Conservation (phyloP, 2,888 invertebrate species). For the Ametastegia equiseti region DNA sequence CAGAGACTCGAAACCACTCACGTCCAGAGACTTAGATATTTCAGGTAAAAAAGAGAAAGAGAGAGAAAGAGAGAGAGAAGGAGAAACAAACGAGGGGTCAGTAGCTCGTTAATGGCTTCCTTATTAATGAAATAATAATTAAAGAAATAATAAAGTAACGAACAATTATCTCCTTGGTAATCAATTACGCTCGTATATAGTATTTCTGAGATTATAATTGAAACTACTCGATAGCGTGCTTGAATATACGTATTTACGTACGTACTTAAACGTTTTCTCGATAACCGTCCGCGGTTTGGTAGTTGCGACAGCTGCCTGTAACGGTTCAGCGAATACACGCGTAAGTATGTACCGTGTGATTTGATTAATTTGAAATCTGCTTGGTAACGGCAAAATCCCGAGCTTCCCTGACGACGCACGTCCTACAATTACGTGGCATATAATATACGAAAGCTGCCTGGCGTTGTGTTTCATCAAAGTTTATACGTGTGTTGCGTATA, state of each 20-base stretch:
- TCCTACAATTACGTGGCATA: constrained; percentile 36
- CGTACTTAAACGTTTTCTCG: constrained; percentile 27
- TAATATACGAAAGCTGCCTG: neutral
- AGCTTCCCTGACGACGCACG: constrained; percentile 7
- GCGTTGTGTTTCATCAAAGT: neutral
- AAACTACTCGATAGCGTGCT: constrained; percentile 6
- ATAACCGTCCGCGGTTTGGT: constrained; percentile 23
- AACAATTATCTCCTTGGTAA: neutral
- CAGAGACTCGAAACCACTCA: neutral
- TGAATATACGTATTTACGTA: too few species aligned
- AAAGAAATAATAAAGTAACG: neutral
- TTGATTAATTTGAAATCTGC: constrained; percentile 43
- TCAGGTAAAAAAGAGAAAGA: neutral
- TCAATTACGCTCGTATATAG: neutral
- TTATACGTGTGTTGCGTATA: neutral
- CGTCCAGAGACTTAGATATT: constrained; percentile 32
- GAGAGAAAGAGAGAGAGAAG: neutral
- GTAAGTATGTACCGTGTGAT: constrained; percentile 31
- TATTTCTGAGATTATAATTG: neutral
- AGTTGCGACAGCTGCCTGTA: constrained; percentile 23
- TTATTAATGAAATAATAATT: constrained; percentile 1
- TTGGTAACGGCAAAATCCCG: constrained; percentile 39
- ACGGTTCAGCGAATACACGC: constrained; percentile 35
- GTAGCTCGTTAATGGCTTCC: neutral
- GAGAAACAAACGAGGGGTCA: neutral